Base-by-base conservation (phyloP, 1,140 invertebrate genomes). In the Zophobas morio region DNA sequence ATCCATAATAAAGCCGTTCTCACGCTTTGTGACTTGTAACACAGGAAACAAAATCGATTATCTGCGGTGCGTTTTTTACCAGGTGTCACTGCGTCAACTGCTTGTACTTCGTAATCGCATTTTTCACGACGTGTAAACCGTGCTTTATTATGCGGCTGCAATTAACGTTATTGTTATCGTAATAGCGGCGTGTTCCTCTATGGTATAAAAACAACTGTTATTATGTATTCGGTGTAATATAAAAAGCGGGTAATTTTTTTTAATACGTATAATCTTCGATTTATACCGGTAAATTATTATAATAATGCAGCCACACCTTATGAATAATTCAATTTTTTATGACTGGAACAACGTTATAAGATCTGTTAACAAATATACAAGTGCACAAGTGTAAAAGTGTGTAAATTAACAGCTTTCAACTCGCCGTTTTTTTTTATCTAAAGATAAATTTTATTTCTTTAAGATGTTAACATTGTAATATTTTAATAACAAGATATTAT, bases 21-120 rank as follows among this genome's bases (percentile, higher is more conserved):
- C 60, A 66, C 60, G 60, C 60, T 66, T 66, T 66, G 60, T 66
- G 60, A 66, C 60, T 40, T 40, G 37, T 42, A 66, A 66, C 60
- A 66, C 60, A 66, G 60, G 60, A 66, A 66, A 66, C 60, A 66
- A 66, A 66, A 66, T 66, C 60, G 60, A 66, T 66, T 66, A 66
- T 66, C 60, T 66, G 49, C 42, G 42, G 4, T 66, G 37, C n/a
- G 8, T 66, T 66, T 66, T 66, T 66, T 39, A 54, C 3, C 37
- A 8, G 39, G 60, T 42, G 60, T 66, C 56, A 60, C n/a, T 35
- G n/a, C 8, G 60, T 66, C 39, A 57, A 33, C 32, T 57, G 60
- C 60, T 37, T 42, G 60, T 42, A 40, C 54, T 46, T 33, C 32
- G 8, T 57, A 32, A 66, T 39, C 4, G 60, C 39, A 66, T 66